Conservation (phyloP, 2,888 invertebrate genomes). For the Clistopyga incitator region DNA sequence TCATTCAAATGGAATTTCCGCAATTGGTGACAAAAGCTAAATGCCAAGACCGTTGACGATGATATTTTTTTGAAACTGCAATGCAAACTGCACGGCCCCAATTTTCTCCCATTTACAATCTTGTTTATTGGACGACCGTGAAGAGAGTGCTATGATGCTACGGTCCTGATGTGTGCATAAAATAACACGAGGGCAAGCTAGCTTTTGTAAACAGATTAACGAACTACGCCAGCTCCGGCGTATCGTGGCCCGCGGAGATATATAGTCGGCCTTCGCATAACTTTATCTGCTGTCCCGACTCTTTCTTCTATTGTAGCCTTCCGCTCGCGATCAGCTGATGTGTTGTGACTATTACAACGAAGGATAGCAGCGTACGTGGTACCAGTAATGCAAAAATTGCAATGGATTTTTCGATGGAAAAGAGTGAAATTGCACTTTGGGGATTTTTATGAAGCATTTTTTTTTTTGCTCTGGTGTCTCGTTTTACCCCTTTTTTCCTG, state of each 20-base stretch:
- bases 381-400: no score
- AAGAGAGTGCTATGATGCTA: background rate
- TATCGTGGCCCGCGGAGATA: background rate
- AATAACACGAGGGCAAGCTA: background rate
- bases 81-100: no score
- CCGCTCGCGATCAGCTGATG: background rate
- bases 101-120: no score
- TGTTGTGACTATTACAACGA: background rate
- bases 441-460: no score
- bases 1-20: no score
- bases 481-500: no score
- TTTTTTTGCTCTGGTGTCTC: no score
- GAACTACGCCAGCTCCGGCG: background rate
- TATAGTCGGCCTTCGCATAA: background rate
- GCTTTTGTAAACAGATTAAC: slow-evolving; percentile 11
- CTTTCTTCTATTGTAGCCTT: slow-evolving; percentile 23
- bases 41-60: no score
- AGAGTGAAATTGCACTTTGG: no score
- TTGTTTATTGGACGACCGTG: background rate
- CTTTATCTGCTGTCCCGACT: slow-evolving; percentile 6
- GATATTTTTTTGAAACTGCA: no score
- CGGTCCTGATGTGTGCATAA: background rate
- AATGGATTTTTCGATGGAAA: no score
- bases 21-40: no score
- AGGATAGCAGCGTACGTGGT: background rate